Base-by-base conservation (phyloP, 2,888 invertebrate species). In the Idaea biselata region DNA sequence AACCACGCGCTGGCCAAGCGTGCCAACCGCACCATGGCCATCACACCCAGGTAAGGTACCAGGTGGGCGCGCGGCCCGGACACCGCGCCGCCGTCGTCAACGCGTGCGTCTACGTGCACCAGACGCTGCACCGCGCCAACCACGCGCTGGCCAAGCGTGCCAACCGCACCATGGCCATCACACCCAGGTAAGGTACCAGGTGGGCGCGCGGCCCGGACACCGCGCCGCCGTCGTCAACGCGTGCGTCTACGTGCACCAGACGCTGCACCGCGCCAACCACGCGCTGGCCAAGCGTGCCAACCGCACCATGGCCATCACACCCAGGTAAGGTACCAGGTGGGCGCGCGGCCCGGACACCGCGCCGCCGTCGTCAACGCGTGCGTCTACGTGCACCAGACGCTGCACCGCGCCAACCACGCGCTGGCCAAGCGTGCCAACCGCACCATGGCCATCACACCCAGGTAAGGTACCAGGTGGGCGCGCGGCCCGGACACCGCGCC, bases 361-460 rank as follows among this genome's bases (percentile, higher is more conserved):
- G 98, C 98, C 79, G 99, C 99, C 17, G 98, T 99, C n/a, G 97
- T 99, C 79, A 99, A 99, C 91, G 98, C 99, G 0, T 98, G 98
- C 84, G 99, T 99, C n/a, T 99, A 98, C 86, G 99, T 99, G 32
- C 99, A 99, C 88, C 98, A 98, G 91, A 99, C 99, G 0, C 93
- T 99, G 68, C 98, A 99, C 85, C 96, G 97, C 79, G 99, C 99
- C 60, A 99, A 99, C 86, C 94, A 96, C 0, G 94, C 98, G 61
- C 94, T 99, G 61, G 95, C 96, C 6, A 99, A 98, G 88, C 94
- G 99, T 58, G 99, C 99, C 55, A 97, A 97, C 69, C 94, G 99
- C 66, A 98, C 98, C 16, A 99, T 98, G 97, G 98, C 99, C 17
- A 98, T 99, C 68, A 99, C 99, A 11, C 99, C 99, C 5, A 94